These are phyloP conservation scores for Neopelma chrysocephalum DNA, from an alignment of 2,797 vertebrate genomes.

Conservation along the genomic window DNA sequence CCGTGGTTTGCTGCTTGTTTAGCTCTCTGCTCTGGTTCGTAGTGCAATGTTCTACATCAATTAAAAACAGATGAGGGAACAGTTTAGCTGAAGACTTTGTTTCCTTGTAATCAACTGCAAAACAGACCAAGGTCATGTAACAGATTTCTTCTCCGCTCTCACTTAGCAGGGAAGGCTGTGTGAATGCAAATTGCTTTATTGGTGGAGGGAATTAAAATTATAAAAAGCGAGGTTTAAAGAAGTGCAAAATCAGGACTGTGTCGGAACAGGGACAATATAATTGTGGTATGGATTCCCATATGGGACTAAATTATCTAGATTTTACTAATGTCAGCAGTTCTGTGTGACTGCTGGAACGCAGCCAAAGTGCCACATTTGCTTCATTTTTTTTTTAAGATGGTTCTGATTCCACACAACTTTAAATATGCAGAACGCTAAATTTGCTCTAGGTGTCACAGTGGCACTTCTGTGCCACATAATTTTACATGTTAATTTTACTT, in stretches of 20 bases:
- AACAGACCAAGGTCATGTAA: slow-evolving; percentile 75
- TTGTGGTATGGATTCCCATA: slow-evolving; percentile 83
- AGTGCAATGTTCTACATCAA: slow-evolving; percentile 60
- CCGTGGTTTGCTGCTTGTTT: slow-evolving; percentile 1
- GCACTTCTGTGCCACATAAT: slow-evolving; percentile 71
- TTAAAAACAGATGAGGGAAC: slow-evolving; percentile 73
- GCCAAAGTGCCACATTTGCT: slow-evolving; percentile 78
- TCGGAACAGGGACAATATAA: slow-evolving; percentile 80
- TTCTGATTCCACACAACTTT: slow-evolving; percentile 75
- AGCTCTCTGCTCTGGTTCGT: slow-evolving; percentile 33
- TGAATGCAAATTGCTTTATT: slow-evolving; percentile 80
- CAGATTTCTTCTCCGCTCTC: slow-evolving; percentile 71
- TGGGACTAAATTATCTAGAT: slow-evolving; percentile 83
- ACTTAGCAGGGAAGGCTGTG: slow-evolving; percentile 61
- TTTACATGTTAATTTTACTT: slow-evolving; percentile 74
- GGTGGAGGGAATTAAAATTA: slow-evolving; percentile 80
- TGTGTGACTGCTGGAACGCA: slow-evolving; percentile 71
- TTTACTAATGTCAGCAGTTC: slow-evolving; percentile 82
- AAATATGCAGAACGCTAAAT: slow-evolving; percentile 76
- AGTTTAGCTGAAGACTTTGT: slow-evolving; percentile 65
- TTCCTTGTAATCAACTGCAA: slow-evolving; percentile 77
- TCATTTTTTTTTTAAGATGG: slow-evolving; percentile 77
- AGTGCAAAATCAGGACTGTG: slow-evolving; percentile 82
- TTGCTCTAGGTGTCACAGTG: slow-evolving; percentile 73
- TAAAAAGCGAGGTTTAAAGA: slow-evolving; percentile 76